Evolutionary conservation across 1,140 invertebrate species (phyloP).

Genomic region (Steinernema khuongi): DNA sequence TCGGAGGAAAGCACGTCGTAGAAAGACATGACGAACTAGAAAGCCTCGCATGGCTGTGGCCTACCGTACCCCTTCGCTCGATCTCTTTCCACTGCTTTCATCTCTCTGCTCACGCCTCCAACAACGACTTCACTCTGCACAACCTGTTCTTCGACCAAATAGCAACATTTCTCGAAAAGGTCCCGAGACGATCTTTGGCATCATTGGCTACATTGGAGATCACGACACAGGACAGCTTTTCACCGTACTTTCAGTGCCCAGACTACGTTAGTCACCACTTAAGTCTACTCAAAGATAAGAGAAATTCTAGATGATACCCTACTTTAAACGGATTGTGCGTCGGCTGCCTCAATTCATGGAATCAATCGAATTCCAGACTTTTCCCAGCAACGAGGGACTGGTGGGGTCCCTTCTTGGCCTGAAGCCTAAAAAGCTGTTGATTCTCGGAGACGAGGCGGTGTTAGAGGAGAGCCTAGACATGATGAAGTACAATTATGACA

Average conservation of each 20-base stretch:
- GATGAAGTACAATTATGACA: conserved; percentile 8
- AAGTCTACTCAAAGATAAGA: not conserved
- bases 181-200: not conserved
- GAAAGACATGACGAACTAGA: not conserved
- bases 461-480: not conserved
- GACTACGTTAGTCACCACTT: not conserved
- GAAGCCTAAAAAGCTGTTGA: not conserved
- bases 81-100: not conserved
- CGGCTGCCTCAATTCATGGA: not conserved
- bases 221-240: conserved; percentile 5
- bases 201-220: not conserved
- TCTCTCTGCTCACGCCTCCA: not conserved
- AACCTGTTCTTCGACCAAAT: not conserved
- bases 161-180: not conserved
- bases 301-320: not conserved
- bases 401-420: not conserved
- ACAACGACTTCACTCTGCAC: not conserved
- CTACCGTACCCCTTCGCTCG: not conserved
- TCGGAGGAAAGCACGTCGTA: not conserved
- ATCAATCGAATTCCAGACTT: not conserved
- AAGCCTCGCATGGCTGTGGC: not conserved
- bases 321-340: not conserved
- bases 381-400: not conserved
- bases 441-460: not conserved
- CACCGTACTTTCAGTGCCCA: not conserved